Evolutionary conservation across 2,888 invertebrate genomes (phyloP), one percentile per base, ranked within the genome.

Genomic region (Esperia sulphurella): DNA sequence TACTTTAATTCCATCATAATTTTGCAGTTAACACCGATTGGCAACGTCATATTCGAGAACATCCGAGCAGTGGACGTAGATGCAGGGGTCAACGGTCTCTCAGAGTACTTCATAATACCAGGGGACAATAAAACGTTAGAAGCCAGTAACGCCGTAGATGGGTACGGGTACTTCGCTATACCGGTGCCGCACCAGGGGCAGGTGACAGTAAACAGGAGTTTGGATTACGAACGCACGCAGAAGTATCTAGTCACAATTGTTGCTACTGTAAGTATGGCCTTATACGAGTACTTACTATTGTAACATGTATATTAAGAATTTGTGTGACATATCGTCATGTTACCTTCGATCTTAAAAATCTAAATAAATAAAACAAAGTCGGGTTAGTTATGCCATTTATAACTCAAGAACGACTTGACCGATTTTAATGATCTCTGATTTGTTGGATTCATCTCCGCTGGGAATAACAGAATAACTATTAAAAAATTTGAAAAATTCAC

Each of bases 201-300:
- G 75, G 94, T 97, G 59, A 96, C 96, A 14, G 94, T 97, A 49
- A 95, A 95, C 71, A 93, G 94, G 67, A 95, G 94, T 43, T 87
- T 97, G 75, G 97, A 97, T 88, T 97, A 95, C 80, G 97, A 97
- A 83, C 94, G 93, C 76, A 95, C 94, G 46, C 95, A 96, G 83
- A 91, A 95, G 73, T 97, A 96, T 87, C 94, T 95, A 82, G 93
- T 97, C 82, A 97, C 96, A 63, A 92, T 97, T 75, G 92, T 96
- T 61, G 97, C 97, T 71, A 95, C 95, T 87, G 97, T 97, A 85
- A 94, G 94, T 92, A 68, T 39, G n/a, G 10, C n/a, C 8, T n/a
- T n/a, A 33, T 4, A 33, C 4, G 2, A 6, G 7, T 3, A 6
- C 10, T 33, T 33, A 33, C 10, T 10, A 33, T 10, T 33, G 33